Evolutionary conservation across 2,888 invertebrate species (phyloP).

Genomic region (Melieria picta): DNA sequence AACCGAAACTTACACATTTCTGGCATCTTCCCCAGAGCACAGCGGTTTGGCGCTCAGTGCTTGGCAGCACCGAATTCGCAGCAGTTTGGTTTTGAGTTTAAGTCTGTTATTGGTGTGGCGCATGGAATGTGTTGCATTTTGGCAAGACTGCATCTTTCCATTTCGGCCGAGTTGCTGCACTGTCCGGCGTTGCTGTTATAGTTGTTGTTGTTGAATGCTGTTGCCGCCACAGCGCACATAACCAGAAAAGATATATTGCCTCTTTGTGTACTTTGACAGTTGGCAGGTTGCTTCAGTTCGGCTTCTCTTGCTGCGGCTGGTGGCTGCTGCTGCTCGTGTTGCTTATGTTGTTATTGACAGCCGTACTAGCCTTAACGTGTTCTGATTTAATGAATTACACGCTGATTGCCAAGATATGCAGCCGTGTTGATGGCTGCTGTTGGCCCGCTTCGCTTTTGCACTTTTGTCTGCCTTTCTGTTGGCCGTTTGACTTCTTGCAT

Average conservation of each 20-base stretch:
- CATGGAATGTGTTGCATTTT: too few species aligned
- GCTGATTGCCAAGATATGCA: slow-evolving; percentile 41
- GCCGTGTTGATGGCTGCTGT: slow-evolving; percentile 30
- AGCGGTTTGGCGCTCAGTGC: too few species aligned
- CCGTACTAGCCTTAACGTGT: slow-evolving; percentile 53
- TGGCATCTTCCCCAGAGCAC: too few species aligned
- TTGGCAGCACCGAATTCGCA: too few species aligned
- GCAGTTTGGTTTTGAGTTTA: too few species aligned
- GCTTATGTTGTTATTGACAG: slow-evolving; percentile 48
- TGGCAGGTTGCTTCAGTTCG: slow-evolving; percentile 26
- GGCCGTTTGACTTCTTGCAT: slow-evolving; percentile 25
- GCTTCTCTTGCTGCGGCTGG: not conserved
- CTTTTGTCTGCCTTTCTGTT: slow-evolving; percentile 8
- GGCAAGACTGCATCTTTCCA: too few species aligned
- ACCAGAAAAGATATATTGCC: slow-evolving; percentile 24
- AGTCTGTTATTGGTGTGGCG: too few species aligned
- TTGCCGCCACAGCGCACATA: not conserved
- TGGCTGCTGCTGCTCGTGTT: slow-evolving; percentile 1
- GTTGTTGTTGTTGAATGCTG: slow-evolving; percentile 8
- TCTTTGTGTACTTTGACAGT: slow-evolving; percentile 38
- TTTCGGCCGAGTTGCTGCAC: not conserved
- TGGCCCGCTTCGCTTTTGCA: not conserved
- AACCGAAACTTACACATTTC: too few species aligned
- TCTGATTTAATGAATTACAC: slow-evolving; percentile 54
- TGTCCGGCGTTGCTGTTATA: slow-evolving; percentile 10